Base-by-base conservation (phyloP, 1,140 invertebrate species). In the Leptinotarsa texana region DNA sequence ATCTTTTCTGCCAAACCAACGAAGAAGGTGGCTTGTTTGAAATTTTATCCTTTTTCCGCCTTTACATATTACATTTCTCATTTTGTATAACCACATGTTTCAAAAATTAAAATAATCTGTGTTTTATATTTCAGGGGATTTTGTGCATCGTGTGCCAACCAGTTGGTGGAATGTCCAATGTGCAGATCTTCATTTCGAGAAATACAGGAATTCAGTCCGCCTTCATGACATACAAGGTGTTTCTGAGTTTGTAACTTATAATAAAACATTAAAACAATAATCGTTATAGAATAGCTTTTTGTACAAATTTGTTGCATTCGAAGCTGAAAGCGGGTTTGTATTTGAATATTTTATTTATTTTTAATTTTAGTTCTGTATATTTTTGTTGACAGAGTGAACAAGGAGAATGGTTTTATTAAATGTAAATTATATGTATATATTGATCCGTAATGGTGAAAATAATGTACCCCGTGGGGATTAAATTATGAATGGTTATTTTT, bases 111-210 rank as follows among this genome's bases (percentile, higher is more conserved):
- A 42, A 3, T 11, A 42, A 42, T 42, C 33, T 42, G 33, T 33
- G 6, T 33, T 33, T 22, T 57, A 61, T 78, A 80, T 89, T 90
- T 15, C 87, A 96, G 94, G 78, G 95, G 95, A 62, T 96, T 97
- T 86, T 97, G 95, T 86, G 88, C 89, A 69, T 87, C 89, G 4
- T 97, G 96, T 89, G 91, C 93, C 11, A 87, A 90, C 66, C 92
- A 94, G 83, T 82, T 97, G 74, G 89, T 91, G 74, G 91, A 92
- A 74, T 97, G 96, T 86, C 96, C 96, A n/a, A 92, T 97, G 88
- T 97, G 95, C 85, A 89, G 95, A 78, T 89, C 91, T 13, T 66
- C 76, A 13, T 82, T 85, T 72, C 79, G 79, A 33, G 33, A 81
- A 48, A 75, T 84, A 69, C 65, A 81, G n/a, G 80, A 82, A 67